These are phyloP conservation scores for Chrysodeixis includens DNA, from an alignment of 2,888 invertebrate genomes.

Conservation along the genomic window DNA sequence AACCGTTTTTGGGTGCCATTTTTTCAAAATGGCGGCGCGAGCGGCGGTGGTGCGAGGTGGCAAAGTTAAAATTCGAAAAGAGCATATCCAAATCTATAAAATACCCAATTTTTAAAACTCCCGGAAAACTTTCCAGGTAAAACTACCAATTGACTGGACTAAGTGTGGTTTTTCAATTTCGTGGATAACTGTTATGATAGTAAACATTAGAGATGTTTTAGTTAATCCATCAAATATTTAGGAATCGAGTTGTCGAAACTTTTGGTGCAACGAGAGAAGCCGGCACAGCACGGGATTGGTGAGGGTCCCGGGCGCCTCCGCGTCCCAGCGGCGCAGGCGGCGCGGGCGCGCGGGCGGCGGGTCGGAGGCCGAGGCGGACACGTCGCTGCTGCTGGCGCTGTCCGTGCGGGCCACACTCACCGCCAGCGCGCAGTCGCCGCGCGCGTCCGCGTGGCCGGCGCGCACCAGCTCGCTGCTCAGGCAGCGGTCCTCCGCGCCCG, in stretches of 20 bases:
- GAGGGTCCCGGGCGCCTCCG: slow-evolving; percentile 24
- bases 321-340: slow-evolving; percentile 68
- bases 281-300: slow-evolving; percentile 30
- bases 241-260: slow-evolving; percentile 15
- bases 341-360: slow-evolving; percentile 63
- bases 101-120: too few relatives aligned
- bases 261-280: slow-evolving; percentile 36
- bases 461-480: slow-evolving; percentile 84
- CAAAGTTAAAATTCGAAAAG: too few relatives aligned
- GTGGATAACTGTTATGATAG: neutral
- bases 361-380: slow-evolving; percentile 74
- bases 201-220: neutral
- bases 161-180: too few relatives aligned
- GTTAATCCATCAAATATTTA: neutral
- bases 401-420: slow-evolving; percentile 65
- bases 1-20: too few relatives aligned
- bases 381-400: slow-evolving; percentile 58
- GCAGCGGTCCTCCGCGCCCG: slow-evolving; percentile 81
- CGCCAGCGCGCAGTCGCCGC: slow-evolving; percentile 66
- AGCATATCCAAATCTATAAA: too few relatives aligned
- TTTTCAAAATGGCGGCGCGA: too few relatives aligned
- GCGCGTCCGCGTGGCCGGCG: slow-evolving; percentile 83
- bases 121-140: too few relatives aligned
- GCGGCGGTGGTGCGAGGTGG: too few relatives aligned
- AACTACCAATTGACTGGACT: too few relatives aligned